Evolutionary conservation across 2,888 invertebrate genomes (phyloP), one percentile per base, ranked within the genome.

Genomic region (Selenia dentaria): DNA sequence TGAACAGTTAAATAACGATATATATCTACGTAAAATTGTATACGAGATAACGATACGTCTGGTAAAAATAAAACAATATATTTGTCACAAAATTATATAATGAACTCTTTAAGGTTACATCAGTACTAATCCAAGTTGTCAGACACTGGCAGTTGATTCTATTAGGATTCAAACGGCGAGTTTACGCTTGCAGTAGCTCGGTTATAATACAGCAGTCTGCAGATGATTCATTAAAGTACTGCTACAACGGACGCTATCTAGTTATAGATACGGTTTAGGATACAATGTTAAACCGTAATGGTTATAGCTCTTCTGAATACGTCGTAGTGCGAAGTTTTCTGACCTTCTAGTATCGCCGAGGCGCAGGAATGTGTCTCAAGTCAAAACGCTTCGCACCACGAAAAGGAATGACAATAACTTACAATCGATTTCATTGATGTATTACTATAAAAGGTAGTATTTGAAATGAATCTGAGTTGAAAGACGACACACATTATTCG

Each of bases 61-160:
- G n/a, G n/a, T 16, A 16, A 9, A 13, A 72, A 64, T 60, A 67
- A 76, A 69, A 56, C 38, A 46, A 45, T n/a, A 8, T 9, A 6
- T 14, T 37, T 57, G 68, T 74, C 71, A 73, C 69, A 77, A 77
- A 77, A 77, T 77, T 72, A 74, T 79, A 73, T 74, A 74, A 64
- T 79, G 68, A 63, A 64, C 71, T 72, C 67, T 63, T 70, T 67
- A 68, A 33, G 47, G 34, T 47, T 51, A 55, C 62, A 70, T 70
- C 68, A 65, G 61, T 69, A 68, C 62, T 70, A 70, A 69, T 67
- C 69, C 56, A 64, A 65, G 47, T 67, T 45, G 57, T 60, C 56
- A 57, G 63, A 65, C 62, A 64, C 58, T 61, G 57, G 59, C 58
- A 52, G 40, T 33, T 38, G 54, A 49, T 51, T 56, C 43, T 10